phyloP scores from a whole-genome alignment of 2,888 invertebrate genomes.

The Xestia rhomboidea region DNA sequence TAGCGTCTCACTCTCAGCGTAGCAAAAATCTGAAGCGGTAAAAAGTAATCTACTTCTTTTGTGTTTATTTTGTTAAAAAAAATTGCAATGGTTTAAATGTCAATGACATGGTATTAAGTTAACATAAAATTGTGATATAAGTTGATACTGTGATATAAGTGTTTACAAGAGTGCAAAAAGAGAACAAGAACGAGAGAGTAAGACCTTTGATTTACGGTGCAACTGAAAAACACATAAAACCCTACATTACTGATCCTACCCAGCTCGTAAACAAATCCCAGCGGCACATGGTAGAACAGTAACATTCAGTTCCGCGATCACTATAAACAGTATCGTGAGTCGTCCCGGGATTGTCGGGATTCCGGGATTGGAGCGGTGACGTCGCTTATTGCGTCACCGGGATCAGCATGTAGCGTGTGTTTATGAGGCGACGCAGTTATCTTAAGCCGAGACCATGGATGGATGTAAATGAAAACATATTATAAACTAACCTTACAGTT shows the following conservation, averaged over 20 bases:
- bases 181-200: neutral
- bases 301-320: slow-evolving; percentile 29
- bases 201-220: neutral
- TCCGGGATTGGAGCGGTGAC: slow-evolving; percentile 9
- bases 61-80: neutral
- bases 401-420: slow-evolving; percentile 4
- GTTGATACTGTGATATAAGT: neutral
- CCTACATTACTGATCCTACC: neutral
- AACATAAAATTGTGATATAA: neutral
- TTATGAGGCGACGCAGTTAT: slow-evolving; percentile 6
- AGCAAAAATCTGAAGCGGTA: neutral
- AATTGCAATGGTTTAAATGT: neutral
- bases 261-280: neutral
- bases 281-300: slow-evolving; percentile 1
- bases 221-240: neutral
- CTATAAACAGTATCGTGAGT: slow-evolving; percentile 34
- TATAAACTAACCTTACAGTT: neutral
- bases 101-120: too few relatives aligned
- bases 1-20: neutral
- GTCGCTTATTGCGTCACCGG: slow-evolving; percentile 42
- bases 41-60: neutral
- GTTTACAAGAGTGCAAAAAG: neutral
- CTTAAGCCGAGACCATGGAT: neutral
- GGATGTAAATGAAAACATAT: neutral
- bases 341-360: slow-evolving; percentile 16